Conservation (phyloP, 2,113 vertebrate species). For the Oncorhynchus masou region DNA sequence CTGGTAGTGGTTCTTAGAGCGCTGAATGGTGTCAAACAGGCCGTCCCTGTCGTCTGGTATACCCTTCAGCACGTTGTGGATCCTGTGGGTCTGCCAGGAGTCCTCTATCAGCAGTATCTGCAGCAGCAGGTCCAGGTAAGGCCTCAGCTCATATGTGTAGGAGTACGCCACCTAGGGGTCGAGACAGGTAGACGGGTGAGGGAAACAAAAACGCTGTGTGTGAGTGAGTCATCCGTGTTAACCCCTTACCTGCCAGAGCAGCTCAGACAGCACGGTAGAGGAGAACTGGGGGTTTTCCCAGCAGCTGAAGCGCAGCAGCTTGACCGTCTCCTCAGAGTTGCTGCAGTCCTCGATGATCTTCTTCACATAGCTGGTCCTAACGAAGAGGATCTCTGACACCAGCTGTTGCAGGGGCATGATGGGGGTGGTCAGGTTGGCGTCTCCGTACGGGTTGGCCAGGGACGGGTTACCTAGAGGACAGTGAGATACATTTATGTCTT, state of each 20-base stretch:
- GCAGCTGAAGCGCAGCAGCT: constrained; percentile 89
- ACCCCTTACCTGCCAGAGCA: constrained; percentile 86
- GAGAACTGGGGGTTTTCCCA: constrained; percentile 93
- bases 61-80: constrained; percentile 91
- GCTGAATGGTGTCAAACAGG: constrained; percentile 91
- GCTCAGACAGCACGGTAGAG: constrained; percentile 88
- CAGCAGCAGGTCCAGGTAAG: constrained; percentile 87
- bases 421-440: constrained; percentile 85
- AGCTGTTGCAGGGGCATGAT: constrained; percentile 90
- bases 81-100: constrained; percentile 93
- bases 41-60: constrained; percentile 90
- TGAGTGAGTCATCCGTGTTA: background rate
- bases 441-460: constrained; percentile 86
- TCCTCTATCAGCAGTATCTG: constrained; percentile 90
- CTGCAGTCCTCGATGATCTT: constrained; percentile 93
- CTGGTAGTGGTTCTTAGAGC: constrained; percentile 92
- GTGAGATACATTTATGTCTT: background rate
- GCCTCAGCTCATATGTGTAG: constrained; percentile 87
- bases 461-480: constrained; percentile 82
- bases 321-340: constrained; percentile 90
- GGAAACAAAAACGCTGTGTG: accelerated
- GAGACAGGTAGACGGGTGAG: background rate
- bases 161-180: constrained; percentile 84
- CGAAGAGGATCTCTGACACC: constrained; percentile 88
- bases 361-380: constrained; percentile 90